These are phyloP conservation scores for Philonicus albiceps DNA, from an alignment of 2,888 invertebrate genomes.

Conservation along the genomic window DNA sequence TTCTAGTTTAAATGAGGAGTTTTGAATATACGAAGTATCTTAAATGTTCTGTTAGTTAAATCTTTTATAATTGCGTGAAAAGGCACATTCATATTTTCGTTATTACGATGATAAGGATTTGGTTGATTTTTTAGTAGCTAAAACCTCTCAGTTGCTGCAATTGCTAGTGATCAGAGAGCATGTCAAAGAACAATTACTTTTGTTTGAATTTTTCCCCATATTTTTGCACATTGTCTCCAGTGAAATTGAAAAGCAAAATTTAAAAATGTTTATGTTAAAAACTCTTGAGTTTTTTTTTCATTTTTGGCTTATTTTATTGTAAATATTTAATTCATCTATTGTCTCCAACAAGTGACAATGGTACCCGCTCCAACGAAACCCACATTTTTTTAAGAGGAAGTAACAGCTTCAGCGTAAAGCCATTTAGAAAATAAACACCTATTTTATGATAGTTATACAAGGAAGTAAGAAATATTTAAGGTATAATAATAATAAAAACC, in stretches of 20 bases:
- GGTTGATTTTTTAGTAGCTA: not conserved
- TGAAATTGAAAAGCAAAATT: not conserved
- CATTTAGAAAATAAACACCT: not conserved
- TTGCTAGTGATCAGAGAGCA: not conserved
- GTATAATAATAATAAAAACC: too few relatives aligned
- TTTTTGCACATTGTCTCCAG: not conserved
- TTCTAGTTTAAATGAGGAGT: not conserved
- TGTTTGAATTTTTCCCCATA: not conserved
- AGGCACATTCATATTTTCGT: not conserved
- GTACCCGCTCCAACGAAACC: not conserved
- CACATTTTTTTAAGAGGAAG: too few relatives aligned
- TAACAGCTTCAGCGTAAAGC: too few relatives aligned
- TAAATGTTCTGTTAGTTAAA: not conserved
- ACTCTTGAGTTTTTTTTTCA: not conserved
- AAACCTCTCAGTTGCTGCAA: not conserved
- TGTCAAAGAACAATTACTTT: not conserved
- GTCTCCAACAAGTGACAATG: not conserved
- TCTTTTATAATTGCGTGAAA: not conserved
- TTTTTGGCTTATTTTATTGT: not conserved
- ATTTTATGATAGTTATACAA: not conserved
- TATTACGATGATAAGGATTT: too few relatives aligned
- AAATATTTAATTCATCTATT: not conserved
- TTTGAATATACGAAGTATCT: not conserved
- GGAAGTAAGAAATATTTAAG: not conserved
- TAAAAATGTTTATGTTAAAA: not conserved